Base-by-base conservation (phyloP, 2,797 vertebrate species). In the Tauraco hartlaubi region DNA sequence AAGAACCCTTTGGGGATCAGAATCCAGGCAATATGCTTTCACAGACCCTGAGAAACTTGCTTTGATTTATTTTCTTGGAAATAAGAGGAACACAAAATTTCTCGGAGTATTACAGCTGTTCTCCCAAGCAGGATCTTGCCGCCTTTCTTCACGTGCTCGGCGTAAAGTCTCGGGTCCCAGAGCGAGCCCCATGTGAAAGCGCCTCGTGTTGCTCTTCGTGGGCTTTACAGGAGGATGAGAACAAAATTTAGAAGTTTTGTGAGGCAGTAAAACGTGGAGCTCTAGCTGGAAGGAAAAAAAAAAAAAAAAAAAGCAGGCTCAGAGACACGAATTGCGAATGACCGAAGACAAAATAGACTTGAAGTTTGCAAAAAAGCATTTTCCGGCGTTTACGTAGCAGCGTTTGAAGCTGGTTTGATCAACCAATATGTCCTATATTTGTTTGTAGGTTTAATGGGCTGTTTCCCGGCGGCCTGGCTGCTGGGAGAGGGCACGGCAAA, bases 31-130 rank as follows among this genome's bases (percentile, higher is more conserved):
- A 48, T 84, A 5, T 73, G 92, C 79, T 94, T 94, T 93, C 73
- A 77, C 91, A 94, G 94, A 92, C 94, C 72, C 87, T 94, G 96
- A 94, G 95, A 97, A 97, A 96, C 88, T 71, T 23, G 3, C 39
- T 90, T 91, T 94, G 95, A 96, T 96, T 96, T 96, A 97, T 97
- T 94, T 93, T 89, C 73, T 90, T 94, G 90, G 82, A 95, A 94
- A 87, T 88, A 86, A 41, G 43, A 72, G 83, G 90, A 96, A 76
- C 72, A 41, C 78, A 80, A 41, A 31, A 69, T 78, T 91, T 95
- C 84, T 85, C 76, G 58, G 90, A 92, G 55, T 28, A 35, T 55
- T 88, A 61, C 77, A 94, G 83, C 95, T 95, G 93, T 62, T 86
- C 48, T 22, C 58, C 81, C 51, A 73, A 88, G 88, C 71, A 88